These are phyloP conservation scores for Carcharodon carcharias DNA, from an alignment of 2,797 vertebrate genomes.

Conservation along the genomic window DNA sequence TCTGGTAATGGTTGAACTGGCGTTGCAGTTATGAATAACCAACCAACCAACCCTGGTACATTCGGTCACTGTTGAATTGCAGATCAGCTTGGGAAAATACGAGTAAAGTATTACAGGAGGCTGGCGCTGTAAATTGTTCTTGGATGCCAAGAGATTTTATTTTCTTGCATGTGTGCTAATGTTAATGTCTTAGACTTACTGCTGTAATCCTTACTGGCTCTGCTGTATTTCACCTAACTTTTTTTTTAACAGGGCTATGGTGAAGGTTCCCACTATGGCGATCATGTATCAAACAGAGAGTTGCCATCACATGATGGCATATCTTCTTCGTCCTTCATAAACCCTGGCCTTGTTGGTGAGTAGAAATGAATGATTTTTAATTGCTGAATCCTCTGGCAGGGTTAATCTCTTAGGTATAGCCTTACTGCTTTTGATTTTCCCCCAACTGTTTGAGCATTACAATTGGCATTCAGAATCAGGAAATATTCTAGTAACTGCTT, in stretches of 20 bases:
- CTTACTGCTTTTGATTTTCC: not conserved
- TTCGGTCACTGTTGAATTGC: not conserved
- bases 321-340: slow-evolving; percentile 78
- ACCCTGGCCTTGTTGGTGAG: slow-evolving; percentile 81
- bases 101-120: not conserved
- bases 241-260: slow-evolving; percentile 67
- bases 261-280: slow-evolving; percentile 78
- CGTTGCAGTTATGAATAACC: not conserved
- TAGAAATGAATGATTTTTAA: slow-evolving; percentile 18
- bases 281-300: slow-evolving; percentile 61
- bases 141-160: not conserved
- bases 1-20: not conserved
- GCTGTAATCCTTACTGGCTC: not conserved
- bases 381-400: not conserved
- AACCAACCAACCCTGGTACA: not conserved
- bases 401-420: not conserved
- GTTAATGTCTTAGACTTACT: not conserved
- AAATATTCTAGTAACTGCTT: not conserved
- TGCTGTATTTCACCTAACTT: not conserved
- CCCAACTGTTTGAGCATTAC: not conserved
- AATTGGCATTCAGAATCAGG: not conserved
- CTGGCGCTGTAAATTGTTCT: not conserved
- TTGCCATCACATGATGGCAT: slow-evolving; percentile 61
- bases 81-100: not conserved
- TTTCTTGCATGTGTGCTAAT: not conserved